Base-by-base conservation (phyloP, 2,113 vertebrate genomes). In the Orientallactaga bullata region DNA sequence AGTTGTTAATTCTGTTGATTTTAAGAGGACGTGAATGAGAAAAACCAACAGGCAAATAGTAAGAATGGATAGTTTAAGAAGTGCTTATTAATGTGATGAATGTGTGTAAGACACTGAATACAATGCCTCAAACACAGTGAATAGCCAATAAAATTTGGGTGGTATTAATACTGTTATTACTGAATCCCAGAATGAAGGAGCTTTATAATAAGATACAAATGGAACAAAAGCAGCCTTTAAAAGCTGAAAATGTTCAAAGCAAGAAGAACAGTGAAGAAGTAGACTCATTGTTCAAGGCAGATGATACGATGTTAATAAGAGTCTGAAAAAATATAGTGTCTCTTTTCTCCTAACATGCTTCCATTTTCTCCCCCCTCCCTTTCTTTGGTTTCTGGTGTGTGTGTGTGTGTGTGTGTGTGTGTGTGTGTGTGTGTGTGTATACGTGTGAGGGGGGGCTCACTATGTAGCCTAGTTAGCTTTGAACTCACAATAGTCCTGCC, bases 241-340 rank as follows among this genome's bases (percentile, higher is more conserved):
- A 86, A 79, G 80, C 68, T 91, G 5, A 68, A n/a, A 18, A 24
- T 13, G 39, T 61, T 61, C 74, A 95, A 17, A 74, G 72, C 85
- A 89, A 95, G 39, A 90, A 80, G 21, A 93, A 89, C 28, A 95
- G 83, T 58, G 65, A 85, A 69, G 80, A 81, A 55, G 85, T 26
- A 83, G 58, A 77, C 18, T 26, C 42, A 47, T 35, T 42, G 17
- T 83, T 94, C 61, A 71, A 88, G 32, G 68, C 21, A 88, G 73
- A 90, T 63, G 71, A 69, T 0, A 5, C 26, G 10, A 90, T 76
- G 76, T 28, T 83, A 71, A 88, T 71, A 89, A 93, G 78, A 94
- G 55, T 72, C 18, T 60, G 92, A 47, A 85, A 79, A 35, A 85
- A 35, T 69, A 37, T 51, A 37, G 83, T 74, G 24, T 16, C 21